A percentile compares a stretch with the other conserved stretches of the same genome.
Evolutionary conservation across 2,797 vertebrate species (phyloP).

Genomic region (Discoglossus pictus): DNA sequence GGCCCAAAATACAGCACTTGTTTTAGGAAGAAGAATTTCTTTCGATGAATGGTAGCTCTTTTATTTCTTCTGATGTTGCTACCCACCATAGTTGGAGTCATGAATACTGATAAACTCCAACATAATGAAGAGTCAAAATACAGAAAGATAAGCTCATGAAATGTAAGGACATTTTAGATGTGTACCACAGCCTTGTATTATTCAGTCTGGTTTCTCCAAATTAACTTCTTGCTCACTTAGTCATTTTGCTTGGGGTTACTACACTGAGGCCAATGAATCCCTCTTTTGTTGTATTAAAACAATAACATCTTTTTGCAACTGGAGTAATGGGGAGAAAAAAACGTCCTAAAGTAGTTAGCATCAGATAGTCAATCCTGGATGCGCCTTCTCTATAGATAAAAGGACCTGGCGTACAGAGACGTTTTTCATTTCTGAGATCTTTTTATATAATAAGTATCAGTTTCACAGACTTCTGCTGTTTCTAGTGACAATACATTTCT

Average conservation of each 20-base stretch:
- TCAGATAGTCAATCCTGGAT: conserved; percentile 12
- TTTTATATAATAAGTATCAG: neutral
- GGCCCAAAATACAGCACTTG: too few relatives aligned
- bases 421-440: conserved; percentile 14
- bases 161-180: too few relatives aligned
- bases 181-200: too few relatives aligned
- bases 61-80: too few relatives aligned
- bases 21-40: too few relatives aligned
- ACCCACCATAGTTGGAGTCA: too few relatives aligned
- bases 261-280: neutral
- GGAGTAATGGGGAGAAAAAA: neutral
- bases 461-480: conserved; percentile 22
- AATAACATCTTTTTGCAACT: neutral
- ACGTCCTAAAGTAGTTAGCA: neutral
- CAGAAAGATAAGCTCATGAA: too few relatives aligned
- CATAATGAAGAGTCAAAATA: too few relatives aligned
- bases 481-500: conserved; percentile 27
- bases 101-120: too few relatives aligned
- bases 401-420: conserved; percentile 21
- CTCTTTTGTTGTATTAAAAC: neutral
- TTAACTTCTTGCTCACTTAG: too few relatives aligned
- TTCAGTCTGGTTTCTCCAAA: too few relatives aligned
- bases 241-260: neutral
- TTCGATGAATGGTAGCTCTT: too few relatives aligned
- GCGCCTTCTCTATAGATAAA: conserved; percentile 3